Conservation (phyloP, 2,113 vertebrate genomes). For the Carassius auratus region DNA sequence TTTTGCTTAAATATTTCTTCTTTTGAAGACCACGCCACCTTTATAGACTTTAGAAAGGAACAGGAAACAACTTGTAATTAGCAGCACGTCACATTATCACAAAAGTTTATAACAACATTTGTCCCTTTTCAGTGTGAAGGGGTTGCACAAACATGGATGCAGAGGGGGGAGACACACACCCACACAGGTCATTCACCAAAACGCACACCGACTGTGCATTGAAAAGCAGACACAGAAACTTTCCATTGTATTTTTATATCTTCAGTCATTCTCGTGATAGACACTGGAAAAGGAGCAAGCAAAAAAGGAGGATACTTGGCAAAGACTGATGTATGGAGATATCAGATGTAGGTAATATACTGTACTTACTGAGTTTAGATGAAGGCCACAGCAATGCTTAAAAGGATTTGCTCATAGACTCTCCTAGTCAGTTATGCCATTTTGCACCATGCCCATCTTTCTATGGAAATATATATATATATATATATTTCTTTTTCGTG, state of each 20-base stretch:
- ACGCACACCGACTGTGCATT: conserved; percentile 82
- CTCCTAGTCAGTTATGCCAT: background rate
- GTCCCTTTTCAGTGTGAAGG: conserved; percentile 58
- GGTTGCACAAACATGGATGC: conserved; percentile 72
- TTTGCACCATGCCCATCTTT: conserved; percentile 21
- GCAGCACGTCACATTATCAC: conserved; percentile 68
- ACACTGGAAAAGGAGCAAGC: conserved; percentile 37
- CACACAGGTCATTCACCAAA: conserved; percentile 71
- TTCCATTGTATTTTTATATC: conserved; percentile 72
- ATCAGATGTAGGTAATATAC: conserved; percentile 61
- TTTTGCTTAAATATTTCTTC: conserved; percentile 42
- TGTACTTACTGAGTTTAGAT: conserved; percentile 58
- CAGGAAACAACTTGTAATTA: conserved; percentile 64
- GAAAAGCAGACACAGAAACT: conserved; percentile 87
- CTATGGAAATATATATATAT: too few species aligned
- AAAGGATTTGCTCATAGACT: conserved; percentile 49
- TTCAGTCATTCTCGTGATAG: conserved; percentile 42
- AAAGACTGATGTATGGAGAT: conserved; percentile 42
- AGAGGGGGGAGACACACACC: conserved; percentile 57
- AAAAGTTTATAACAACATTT: conserved; percentile 62
- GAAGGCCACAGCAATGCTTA: conserved; percentile 75
- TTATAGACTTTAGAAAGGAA: conserved; percentile 47
- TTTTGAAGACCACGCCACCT: conserved; percentile 50
- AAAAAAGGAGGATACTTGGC: conserved; percentile 54
- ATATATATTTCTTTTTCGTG: too few species aligned